Percentiles rank a stretch among this genome's conserved stretches.
Conservation (phyloP, 2,113 vertebrate genomes). For the Microtus oregoni region DNA sequence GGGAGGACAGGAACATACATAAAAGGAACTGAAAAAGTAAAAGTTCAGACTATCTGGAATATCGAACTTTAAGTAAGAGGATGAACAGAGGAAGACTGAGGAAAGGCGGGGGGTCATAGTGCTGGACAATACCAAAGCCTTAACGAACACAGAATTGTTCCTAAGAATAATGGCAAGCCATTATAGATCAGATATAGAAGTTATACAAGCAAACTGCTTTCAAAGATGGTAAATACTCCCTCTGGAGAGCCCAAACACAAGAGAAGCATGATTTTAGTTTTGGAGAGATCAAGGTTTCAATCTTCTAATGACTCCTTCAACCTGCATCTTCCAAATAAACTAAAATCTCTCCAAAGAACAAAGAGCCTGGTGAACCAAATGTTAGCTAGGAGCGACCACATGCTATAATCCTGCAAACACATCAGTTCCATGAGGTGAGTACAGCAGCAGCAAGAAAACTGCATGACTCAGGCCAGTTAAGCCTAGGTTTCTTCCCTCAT, state of each 20-base stretch:
- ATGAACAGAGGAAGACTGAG: not conserved
- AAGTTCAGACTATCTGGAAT: slow-evolving; percentile 7
- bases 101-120: not conserved
- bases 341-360: not conserved
- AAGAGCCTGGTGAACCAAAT: not conserved
- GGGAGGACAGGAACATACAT: slow-evolving; percentile 15
- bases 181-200: not conserved
- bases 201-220: slow-evolving; percentile 42
- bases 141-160: slow-evolving; percentile 11
- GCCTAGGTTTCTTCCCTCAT: slow-evolving; percentile 50
- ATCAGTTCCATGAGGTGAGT: not conserved
- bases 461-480: not conserved
- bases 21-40: slow-evolving; percentile 30
- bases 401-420: not conserved
- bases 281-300: not conserved
- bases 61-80: not conserved
- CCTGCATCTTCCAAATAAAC: slow-evolving; percentile 54
- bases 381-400: not conserved
- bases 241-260: slow-evolving; percentile 21
- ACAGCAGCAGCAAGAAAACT: not conserved
- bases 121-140: not conserved
- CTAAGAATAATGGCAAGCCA: too few relatives aligned
- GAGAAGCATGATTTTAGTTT: slow-evolving; percentile 36
- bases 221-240: slow-evolving; percentile 1
- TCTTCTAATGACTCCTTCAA: slow-evolving; percentile 27